Conservation (phyloP, 2,888 invertebrate genomes). For the Drosophila neonasuta region DNA sequence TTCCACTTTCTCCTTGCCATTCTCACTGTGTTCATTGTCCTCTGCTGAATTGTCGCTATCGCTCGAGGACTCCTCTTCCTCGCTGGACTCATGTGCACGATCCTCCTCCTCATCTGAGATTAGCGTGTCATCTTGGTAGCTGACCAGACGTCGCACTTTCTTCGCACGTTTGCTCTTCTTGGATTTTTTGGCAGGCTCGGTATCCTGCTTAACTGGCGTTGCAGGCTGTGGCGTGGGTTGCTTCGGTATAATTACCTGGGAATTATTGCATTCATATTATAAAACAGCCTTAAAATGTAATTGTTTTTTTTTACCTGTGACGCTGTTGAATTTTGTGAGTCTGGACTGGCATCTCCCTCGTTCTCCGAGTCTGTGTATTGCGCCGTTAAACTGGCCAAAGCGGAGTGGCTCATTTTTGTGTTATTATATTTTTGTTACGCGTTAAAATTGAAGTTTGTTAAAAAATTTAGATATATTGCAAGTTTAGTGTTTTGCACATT, state of each 20-base stretch:
- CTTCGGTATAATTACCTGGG: conserved; percentile 77
- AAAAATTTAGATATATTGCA: not conserved
- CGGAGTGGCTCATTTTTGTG: conserved; percentile 81
- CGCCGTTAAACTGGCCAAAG: conserved; percentile 92
- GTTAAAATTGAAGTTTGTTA: not conserved
- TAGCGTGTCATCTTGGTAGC: conserved; percentile 88
- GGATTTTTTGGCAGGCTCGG: conserved; percentile 25
- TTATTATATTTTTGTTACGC: not conserved
- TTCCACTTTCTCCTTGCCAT: conserved; percentile 50
- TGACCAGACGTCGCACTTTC: conserved; percentile 84
- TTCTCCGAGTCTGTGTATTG: conserved; percentile 96
- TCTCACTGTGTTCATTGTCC: conserved; percentile 35
- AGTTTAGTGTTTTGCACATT: conserved; percentile 3
- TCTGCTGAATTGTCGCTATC: conserved; percentile 53
- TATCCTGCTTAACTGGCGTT: conserved; percentile 58
- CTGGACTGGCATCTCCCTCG: conserved; percentile 85
- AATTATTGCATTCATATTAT: not conserved
- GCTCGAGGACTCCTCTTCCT: conserved; percentile 81
- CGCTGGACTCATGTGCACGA: conserved; percentile 81
- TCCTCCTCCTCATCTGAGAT: conserved; percentile 88
- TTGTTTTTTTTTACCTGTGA: conserved; percentile 70
- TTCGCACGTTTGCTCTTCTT: conserved; percentile 65
- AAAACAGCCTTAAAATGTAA: not conserved
- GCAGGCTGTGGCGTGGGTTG: conserved; percentile 56
- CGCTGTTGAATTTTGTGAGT: conserved; percentile 80